Percentiles rank a stretch among this genome's conserved stretches.
These are phyloP conservation scores for Mythimna loreyi DNA, from an alignment of 2,888 invertebrate genomes.

Conservation along the genomic window DNA sequence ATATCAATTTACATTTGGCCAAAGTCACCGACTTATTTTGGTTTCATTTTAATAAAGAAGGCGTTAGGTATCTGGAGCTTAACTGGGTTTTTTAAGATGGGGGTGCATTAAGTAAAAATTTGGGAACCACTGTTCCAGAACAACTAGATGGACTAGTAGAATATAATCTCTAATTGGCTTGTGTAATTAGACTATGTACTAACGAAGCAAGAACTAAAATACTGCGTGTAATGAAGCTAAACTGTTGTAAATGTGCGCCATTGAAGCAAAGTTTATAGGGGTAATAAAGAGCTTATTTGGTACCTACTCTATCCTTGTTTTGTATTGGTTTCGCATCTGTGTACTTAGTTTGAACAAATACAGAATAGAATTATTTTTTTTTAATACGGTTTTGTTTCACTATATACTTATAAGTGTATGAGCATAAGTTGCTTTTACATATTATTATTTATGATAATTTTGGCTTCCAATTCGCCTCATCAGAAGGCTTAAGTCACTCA, in stretches of 20 bases:
- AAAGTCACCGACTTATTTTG: background rate
- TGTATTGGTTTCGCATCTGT: slow-evolving; percentile 32
- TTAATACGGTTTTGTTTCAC: background rate
- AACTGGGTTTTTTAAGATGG: background rate
- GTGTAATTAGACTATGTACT: slow-evolving; percentile 42
- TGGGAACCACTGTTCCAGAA: background rate
- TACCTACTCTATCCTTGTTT: slow-evolving; percentile 10
- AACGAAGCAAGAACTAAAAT: slow-evolving; percentile 40
- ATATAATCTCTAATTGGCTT: slow-evolving; percentile 41
- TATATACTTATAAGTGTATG: background rate
- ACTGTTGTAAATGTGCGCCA: slow-evolving; percentile 27
- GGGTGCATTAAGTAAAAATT: background rate
- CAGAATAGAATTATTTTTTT: background rate
- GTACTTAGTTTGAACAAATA: slow-evolving; percentile 12
- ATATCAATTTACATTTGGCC: no score
- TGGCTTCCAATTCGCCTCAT: no score
- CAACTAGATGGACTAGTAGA: background rate
- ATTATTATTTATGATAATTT: background rate
- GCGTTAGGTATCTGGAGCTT: background rate
- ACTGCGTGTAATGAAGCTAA: slow-evolving; percentile 28
- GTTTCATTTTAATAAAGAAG: background rate
- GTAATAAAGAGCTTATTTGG: slow-evolving; percentile 33
- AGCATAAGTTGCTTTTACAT: background rate
- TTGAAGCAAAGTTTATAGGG: slow-evolving; percentile 19
- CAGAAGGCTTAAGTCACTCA: no score